Base-by-base conservation (phyloP, 2,113 vertebrate genomes). In the Poeciliopsis occidentalis region DNA sequence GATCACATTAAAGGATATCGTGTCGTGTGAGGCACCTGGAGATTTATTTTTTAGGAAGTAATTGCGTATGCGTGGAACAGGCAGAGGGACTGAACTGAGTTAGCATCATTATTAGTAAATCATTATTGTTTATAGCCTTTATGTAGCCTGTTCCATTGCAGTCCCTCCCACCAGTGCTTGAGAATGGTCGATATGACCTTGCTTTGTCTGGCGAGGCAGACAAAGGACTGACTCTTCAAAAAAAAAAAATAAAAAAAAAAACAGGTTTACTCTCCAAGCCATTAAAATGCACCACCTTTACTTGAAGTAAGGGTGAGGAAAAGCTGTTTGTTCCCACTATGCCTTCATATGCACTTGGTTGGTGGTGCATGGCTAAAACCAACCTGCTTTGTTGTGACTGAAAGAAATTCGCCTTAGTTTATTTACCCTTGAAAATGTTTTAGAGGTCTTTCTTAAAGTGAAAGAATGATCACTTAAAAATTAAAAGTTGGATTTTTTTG, bases 21-120 rank as follows among this genome's bases (percentile, higher is more conserved):
- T 79, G 34, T 44, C 7, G 24, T 64, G 65, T 32, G 64, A 64
- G 30, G 34, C 73, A 2, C 17, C 71, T 64, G 22, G 62, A 76
- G 71, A 76, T 78, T 75, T 69, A 74, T 81, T 75, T 76, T 32
- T 24, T n/a, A 32, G 44, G 15, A 67, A 30, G 71, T 61, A 61
- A 76, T 71, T 71, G 51, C 8, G 63, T 62, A 62, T 63, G 68
- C 77, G 54, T 64, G 44, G 67, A 31, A 44, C 12, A 37, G 63
- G 67, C 34, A 62, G 47, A 32, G 41, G 11, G 30, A 71, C 17
- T 63, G 66, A 8, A 64, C 32, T 12, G 32, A 41, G 22, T 82
- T 75, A 61, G n/a, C 1, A 3, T 85, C 60, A 72, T 78, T 71
- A 79, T 77, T 66, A 71, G 80, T 76, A 71, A 78, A 80, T 84